A percentile compares a stretch with the other conserved stretches of the same genome.
These are phyloP conservation scores for Amazonetta brasiliensis DNA, from an alignment of 2,797 vertebrate species.

Conservation along the genomic window DNA sequence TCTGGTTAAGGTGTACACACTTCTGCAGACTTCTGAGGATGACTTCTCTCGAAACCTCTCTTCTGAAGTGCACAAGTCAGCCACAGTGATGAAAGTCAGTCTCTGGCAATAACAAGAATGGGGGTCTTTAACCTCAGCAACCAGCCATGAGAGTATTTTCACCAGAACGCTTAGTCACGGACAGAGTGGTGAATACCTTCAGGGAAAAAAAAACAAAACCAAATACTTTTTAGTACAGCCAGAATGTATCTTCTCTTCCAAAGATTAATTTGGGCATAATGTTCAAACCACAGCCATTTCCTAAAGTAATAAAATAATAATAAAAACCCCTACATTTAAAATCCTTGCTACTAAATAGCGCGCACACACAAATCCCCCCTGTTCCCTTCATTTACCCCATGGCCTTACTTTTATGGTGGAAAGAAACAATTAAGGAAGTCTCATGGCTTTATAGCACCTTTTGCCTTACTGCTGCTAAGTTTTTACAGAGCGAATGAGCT, in stretches of 20 bases:
- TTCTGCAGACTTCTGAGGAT: background rate
- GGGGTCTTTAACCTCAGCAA: slow-evolving; percentile 87
- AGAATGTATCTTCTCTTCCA: background rate
- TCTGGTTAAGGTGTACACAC: background rate
- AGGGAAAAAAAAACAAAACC: background rate
- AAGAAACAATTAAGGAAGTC: background rate
- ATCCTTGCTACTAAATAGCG: background rate
- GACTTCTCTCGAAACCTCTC: background rate
- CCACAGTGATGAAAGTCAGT: background rate
- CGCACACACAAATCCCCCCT: background rate
- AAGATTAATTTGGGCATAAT: background rate
- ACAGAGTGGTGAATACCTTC: slow-evolving; percentile 84
- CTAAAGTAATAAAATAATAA: background rate
- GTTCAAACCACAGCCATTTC: background rate
- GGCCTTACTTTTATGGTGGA: background rate
- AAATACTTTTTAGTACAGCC: background rate
- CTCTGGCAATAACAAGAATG: slow-evolving; percentile 75
- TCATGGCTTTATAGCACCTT: background rate
- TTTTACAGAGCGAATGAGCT: background rate
- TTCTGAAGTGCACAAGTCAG: background rate
- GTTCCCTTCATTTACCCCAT: background rate
- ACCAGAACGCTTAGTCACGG: slow-evolving; percentile 82
- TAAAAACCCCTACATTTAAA: background rate
- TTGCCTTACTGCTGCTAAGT: background rate
- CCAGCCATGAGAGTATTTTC: slow-evolving; percentile 73